Percentiles rank a stretch among this genome's conserved stretches.
Conservation (phyloP, 2,888 invertebrate genomes). For the Luffia ferchaultella region DNA sequence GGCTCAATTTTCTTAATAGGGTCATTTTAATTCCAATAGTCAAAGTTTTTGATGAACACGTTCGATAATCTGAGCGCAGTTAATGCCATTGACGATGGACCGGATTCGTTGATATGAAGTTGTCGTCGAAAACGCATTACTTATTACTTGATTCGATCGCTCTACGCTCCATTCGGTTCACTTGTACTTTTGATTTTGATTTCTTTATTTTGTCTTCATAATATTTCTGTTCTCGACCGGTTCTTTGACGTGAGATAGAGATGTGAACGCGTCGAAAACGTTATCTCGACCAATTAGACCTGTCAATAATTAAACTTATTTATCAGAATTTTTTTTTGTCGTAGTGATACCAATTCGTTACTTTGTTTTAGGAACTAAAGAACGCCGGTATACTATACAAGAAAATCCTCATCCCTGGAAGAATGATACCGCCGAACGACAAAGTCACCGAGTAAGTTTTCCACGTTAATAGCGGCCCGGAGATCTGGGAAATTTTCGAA, state of each 20-base stretch:
- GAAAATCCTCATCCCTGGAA: conserved; percentile 53
- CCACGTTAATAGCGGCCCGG: conserved; percentile 1
- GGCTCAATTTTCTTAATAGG: not conserved
- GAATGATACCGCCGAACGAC: conserved; percentile 40
- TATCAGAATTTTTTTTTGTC: not conserved
- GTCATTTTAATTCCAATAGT: conserved; percentile 8
- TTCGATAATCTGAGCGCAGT: not conserved
- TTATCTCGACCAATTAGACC: not conserved
- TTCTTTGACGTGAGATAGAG: not conserved
- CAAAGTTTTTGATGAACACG: conserved; percentile 2
- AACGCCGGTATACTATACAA: conserved; percentile 38
- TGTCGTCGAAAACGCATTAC: not conserved
- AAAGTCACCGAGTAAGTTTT: conserved; percentile 45
- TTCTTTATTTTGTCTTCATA: not conserved
- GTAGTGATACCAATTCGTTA: conserved; percentile 13
- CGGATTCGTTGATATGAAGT: not conserved
- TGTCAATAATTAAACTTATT: not conserved
- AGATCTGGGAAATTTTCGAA: too few species aligned
- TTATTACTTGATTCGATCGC: not conserved
- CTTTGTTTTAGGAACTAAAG: conserved; percentile 44
- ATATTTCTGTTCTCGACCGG: not conserved
- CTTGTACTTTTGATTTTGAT: not conserved
- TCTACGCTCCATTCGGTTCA: not conserved
- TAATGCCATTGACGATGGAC: not conserved
- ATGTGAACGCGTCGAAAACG: not conserved